Evolutionary conservation across 2,113 vertebrate species (phyloP).

Genomic region (Syngnathus typhle): DNA sequence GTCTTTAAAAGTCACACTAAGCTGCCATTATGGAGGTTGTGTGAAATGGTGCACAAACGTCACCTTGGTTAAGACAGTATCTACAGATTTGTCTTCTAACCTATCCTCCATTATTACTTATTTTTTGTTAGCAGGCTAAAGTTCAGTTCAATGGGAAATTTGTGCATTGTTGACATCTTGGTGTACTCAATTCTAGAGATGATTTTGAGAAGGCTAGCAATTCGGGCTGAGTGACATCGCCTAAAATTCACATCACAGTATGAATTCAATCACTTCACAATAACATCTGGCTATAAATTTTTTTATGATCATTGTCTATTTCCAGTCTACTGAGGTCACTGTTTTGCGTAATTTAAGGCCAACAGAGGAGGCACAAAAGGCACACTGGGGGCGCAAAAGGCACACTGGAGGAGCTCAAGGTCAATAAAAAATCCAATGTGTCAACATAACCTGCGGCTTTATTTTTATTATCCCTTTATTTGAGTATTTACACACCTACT

Average conservation of each 20-base stretch:
- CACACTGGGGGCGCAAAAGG: conserved; percentile 9
- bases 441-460: conserved; percentile 31
- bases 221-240: neutral
- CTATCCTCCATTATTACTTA: neutral
- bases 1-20: neutral
- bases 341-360: conserved; percentile 25
- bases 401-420: conserved; percentile 12
- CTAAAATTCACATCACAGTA: neutral
- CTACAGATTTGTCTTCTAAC: neutral
- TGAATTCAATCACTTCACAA: neutral
- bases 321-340: conserved; percentile 18
- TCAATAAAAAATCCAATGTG: conserved; percentile 25
- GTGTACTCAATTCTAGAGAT: neutral
- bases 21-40: neutral
- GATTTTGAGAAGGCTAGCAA: neutral
- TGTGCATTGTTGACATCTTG: neutral
- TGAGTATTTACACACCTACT: conserved; percentile 57
- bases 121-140: neutral
- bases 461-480: conserved; percentile 41
- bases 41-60: neutral
- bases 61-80: neutral
- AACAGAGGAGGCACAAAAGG: conserved; percentile 21
- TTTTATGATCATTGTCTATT: neutral
- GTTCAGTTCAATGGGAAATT: neutral
- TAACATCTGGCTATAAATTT: too few species aligned